Percentiles rank a stretch among this genome's conserved stretches.
Evolutionary conservation across 2,888 invertebrate genomes (phyloP).

Genomic region (Chesias legatella): DNA sequence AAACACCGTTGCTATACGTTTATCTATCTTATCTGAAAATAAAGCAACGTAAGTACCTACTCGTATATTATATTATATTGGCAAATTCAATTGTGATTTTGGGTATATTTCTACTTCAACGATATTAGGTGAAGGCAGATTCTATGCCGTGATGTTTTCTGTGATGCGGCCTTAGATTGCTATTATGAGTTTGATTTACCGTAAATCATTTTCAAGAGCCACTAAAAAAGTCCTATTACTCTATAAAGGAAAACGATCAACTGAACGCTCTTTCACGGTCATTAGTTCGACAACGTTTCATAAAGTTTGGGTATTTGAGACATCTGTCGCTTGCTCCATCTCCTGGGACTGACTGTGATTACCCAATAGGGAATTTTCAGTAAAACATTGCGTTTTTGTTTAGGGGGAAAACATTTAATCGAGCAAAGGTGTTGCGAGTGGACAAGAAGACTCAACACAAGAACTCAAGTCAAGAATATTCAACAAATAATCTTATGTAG

Average conservation of each 20-base stretch:
- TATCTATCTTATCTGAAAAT: too few species aligned
- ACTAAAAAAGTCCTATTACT: too few species aligned
- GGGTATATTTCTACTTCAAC: background rate
- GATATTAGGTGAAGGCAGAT: background rate
- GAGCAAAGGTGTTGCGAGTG: too few species aligned
- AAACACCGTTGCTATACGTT: background rate
- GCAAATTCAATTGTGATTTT: constrained; percentile 4
- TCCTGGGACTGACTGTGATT: constrained; percentile 2
- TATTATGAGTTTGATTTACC: background rate
- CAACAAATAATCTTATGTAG: too few species aligned
- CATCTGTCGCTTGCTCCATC: constrained; percentile 31
- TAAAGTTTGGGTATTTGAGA: constrained; percentile 35
- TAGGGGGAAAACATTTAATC: background rate
- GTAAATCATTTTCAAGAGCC: background rate
- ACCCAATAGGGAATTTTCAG: background rate
- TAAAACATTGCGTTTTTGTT: background rate
- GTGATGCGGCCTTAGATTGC: background rate
- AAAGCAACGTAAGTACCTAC: too few species aligned
- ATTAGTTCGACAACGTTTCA: constrained; percentile 29
- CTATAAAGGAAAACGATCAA: constrained; percentile 10
- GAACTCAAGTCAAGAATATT: too few species aligned
- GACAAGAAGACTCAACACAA: too few species aligned
- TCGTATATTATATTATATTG: too few species aligned
- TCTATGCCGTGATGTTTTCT: background rate
- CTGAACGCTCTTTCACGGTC: constrained; percentile 9